These are phyloP conservation scores for Thymallus thymallus DNA, from an alignment of 2,113 vertebrate genomes.

Conservation along the genomic window DNA sequence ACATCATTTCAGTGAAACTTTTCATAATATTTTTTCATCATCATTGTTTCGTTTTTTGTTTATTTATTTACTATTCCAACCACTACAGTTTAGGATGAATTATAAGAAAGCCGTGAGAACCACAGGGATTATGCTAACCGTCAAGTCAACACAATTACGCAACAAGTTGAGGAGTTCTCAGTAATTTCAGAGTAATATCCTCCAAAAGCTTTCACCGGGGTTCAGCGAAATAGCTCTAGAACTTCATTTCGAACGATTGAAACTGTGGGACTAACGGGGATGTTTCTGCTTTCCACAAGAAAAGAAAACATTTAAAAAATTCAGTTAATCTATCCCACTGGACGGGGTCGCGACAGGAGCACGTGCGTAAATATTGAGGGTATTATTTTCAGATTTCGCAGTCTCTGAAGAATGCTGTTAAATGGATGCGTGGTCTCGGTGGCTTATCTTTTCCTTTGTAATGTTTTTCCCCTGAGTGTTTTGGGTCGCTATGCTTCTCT, in stretches of 20 bases:
- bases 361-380: constrained; percentile 62
- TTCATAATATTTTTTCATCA: too few species aligned
- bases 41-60: too few species aligned
- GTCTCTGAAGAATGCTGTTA: constrained; percentile 45
- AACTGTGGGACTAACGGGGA: constrained; percentile 46
- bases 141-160: constrained; percentile 16
- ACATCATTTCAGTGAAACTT: too few species aligned
- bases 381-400: constrained; percentile 64
- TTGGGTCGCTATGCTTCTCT: constrained; percentile 7
- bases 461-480: constrained; percentile 5
- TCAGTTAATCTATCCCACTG: constrained; percentile 61
- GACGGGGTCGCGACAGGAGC: constrained; percentile 64
- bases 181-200: constrained; percentile 9
- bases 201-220: constrained; percentile 1
- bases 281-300: constrained; percentile 38
- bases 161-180: constrained; percentile 1
- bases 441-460: constrained; percentile 14
- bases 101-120: neutral
- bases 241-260: constrained; percentile 53
- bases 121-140: constrained; percentile 12
- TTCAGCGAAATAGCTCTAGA: neutral
- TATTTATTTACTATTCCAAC: too few species aligned
- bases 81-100: too few species aligned
- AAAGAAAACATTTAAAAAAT: constrained; percentile 66
- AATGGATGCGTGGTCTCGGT: constrained; percentile 41